Percentiles rank a stretch among this genome's conserved stretches.
phyloP scores from a whole-genome alignment of 2,113 vertebrate species.

The Cyprinus carpio region DNA sequence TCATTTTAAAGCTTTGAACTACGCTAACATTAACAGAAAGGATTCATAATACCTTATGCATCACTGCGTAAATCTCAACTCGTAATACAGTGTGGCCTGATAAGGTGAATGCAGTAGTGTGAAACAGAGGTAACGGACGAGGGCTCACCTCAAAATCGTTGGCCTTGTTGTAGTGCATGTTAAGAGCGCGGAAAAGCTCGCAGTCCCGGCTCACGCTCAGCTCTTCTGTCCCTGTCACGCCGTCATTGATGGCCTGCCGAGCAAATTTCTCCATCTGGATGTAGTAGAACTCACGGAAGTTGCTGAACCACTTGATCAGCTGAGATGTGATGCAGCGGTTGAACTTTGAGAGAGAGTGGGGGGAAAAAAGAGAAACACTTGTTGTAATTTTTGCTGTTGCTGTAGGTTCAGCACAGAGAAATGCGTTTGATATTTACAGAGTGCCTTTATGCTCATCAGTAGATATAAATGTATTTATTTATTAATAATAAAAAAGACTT shows the following conservation, averaged over 20 bases:
- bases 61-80: neutral
- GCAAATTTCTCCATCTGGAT: constrained; percentile 99
- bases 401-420: neutral
- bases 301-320: constrained; percentile 99
- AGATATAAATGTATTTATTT: neutral
- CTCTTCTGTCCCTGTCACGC: constrained; percentile 88
- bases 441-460: neutral
- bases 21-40: neutral
- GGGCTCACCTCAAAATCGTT: constrained; percentile 95
- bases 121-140: neutral
- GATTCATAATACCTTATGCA: neutral
- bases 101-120: neutral
- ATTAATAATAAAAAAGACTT: neutral
- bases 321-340: constrained; percentile 99
- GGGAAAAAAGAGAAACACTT: neutral
- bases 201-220: constrained; percentile 92
- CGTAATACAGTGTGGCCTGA: neutral
- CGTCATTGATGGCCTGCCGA: constrained; percentile 96
- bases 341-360: constrained; percentile 80
- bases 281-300: constrained; percentile 99
- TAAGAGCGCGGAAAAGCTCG: constrained; percentile 95
- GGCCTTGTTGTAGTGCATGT: constrained; percentile 99
- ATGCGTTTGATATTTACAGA: neutral
- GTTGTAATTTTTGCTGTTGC: constrained; percentile 4
- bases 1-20: constrained; percentile 29